Evolutionary conservation across 2,888 invertebrate species (phyloP).

Genomic region (Glaucopsyche alexis): DNA sequence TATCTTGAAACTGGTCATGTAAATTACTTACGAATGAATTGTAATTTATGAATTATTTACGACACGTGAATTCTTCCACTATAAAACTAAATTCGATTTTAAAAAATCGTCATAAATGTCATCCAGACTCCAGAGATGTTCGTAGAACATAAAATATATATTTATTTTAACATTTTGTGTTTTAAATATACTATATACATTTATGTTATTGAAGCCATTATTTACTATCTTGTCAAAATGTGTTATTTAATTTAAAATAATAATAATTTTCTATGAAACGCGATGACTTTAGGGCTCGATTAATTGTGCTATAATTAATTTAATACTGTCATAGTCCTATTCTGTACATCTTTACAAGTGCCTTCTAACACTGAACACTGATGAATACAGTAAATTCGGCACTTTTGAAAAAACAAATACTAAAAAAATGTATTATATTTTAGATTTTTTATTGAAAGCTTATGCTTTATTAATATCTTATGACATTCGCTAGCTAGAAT

Average conservation of each 20-base stretch:
- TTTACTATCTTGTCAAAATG: constrained; percentile 8
- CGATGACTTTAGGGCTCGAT: background rate
- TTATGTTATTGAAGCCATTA: constrained; percentile 12
- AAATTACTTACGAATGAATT: too few species aligned
- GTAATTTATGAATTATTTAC: background rate
- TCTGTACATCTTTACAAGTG: constrained; percentile 13
- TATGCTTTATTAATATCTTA: background rate
- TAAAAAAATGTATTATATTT: background rate
- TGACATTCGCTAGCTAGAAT: constrained; percentile 5
- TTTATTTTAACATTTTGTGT: constrained; percentile 1
- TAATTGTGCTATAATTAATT: background rate
- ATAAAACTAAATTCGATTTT: background rate
- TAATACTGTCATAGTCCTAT: background rate
- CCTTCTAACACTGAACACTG: background rate
- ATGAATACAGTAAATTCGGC: background rate
- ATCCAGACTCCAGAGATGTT: background rate
- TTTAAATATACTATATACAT: background rate
- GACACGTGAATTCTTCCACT: background rate
- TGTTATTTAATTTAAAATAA: background rate
- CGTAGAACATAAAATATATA: constrained; percentile 1
- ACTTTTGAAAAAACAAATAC: background rate
- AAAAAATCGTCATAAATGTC: too few species aligned
- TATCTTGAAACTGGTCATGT: background rate
- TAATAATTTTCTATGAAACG: background rate
- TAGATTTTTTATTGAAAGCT: constrained; percentile 1